Percentiles rank a stretch among this genome's conserved stretches.
phyloP scores from a whole-genome alignment of 1,140 invertebrate species.

The Drosophila micromelanica region DNA sequence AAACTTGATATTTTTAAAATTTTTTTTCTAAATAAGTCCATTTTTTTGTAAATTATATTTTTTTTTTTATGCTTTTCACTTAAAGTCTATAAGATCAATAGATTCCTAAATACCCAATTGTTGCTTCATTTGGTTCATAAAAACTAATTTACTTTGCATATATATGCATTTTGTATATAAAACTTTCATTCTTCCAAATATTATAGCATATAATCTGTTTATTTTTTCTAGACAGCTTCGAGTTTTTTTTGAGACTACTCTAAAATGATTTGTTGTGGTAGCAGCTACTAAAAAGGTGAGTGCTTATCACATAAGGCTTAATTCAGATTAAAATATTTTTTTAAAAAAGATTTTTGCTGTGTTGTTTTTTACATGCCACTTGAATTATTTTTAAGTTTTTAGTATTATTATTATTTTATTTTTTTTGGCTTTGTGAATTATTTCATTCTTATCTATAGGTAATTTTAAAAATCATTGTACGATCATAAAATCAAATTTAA shows the following conservation, averaged over 20 bases:
- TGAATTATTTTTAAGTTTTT: not conserved
- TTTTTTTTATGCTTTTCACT: too few species aligned
- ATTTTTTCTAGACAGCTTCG: constrained; percentile 12
- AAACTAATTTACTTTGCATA: not conserved
- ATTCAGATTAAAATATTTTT: not conserved
- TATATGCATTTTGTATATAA: not conserved
- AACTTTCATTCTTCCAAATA: not conserved
- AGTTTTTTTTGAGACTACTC: constrained; percentile 5
- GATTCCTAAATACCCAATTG: too few species aligned
- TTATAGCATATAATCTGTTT: constrained; percentile 11
- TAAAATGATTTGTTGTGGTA: constrained; percentile 18
- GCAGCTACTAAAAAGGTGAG: constrained; percentile 26
- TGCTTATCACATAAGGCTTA: not conserved
- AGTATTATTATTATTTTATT: not conserved
- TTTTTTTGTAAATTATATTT: too few species aligned
- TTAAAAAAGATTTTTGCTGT: not conserved
- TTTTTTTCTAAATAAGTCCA: too few species aligned
- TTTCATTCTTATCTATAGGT: constrained; percentile 18
- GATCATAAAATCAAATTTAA: not conserved
- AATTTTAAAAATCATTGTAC: constrained; percentile 29
- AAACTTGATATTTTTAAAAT: too few species aligned
- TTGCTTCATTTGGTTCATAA: not conserved
- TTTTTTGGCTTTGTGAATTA: not conserved
- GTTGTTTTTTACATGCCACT: constrained; percentile 1
- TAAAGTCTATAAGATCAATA: too few species aligned